Conservation (phyloP, 2,797 vertebrate species). For the Allobates femoralis region DNA sequence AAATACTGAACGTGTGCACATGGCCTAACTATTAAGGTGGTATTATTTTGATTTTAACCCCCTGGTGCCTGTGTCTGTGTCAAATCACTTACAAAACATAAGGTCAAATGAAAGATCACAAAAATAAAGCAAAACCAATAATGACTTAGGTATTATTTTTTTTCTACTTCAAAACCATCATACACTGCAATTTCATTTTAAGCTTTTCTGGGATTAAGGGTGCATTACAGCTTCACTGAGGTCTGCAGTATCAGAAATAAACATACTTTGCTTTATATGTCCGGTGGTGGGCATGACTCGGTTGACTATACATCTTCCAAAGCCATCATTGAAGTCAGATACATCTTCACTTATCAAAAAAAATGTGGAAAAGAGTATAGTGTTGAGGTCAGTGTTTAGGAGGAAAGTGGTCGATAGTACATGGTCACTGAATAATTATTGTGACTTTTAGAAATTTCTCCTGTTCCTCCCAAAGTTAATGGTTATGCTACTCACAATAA, state of each 20-base stretch:
- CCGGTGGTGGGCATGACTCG: not conserved
- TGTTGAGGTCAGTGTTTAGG: not conserved
- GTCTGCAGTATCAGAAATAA: not conserved
- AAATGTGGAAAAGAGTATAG: constrained; percentile 20
- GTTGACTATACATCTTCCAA: not conserved
- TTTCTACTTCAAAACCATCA: not conserved
- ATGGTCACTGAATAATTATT: constrained; percentile 13
- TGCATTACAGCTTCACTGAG: not conserved
- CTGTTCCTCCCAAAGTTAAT: constrained; percentile 56
- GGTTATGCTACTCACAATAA: constrained; percentile 34
- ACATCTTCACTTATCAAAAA: not conserved
- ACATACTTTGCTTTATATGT: constrained; percentile 31
- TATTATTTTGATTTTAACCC: too few species aligned
- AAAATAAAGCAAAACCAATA: constrained; percentile 8
- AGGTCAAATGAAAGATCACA: not conserved
- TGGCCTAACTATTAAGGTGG: too few species aligned
- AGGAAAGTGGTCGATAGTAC: not conserved
- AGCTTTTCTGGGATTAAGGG: not conserved
- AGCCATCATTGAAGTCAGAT: not conserved
- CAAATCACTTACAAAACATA: not conserved
- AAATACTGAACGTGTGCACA: too few species aligned
- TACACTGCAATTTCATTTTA: not conserved
- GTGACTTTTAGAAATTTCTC: not conserved
- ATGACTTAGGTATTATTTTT: constrained; percentile 3
- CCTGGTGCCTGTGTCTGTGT: not conserved